These are phyloP conservation scores for Ochotona princeps DNA, from an alignment of 2,113 vertebrate species.

Conservation along the genomic window DNA sequence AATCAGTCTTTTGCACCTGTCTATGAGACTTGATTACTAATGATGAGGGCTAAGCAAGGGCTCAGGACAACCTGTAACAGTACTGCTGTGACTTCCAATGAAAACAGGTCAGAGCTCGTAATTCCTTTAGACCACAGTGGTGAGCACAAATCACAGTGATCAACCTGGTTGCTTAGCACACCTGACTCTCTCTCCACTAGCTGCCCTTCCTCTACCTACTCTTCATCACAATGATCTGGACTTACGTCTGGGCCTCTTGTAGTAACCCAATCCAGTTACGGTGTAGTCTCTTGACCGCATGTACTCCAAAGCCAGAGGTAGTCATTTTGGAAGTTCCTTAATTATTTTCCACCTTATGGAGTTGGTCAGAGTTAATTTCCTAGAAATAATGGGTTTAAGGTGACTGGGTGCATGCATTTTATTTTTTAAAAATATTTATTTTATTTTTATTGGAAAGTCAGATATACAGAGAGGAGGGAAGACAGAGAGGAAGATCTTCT, in stretches of 20 bases:
- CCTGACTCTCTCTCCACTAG: background rate
- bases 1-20: background rate
- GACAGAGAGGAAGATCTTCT: no score
- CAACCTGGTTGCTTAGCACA: background rate
- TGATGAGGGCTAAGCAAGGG: background rate
- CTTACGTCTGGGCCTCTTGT: background rate
- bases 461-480: no score
- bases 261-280: background rate
- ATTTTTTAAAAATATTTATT: no score
- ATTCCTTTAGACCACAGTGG: background rate
- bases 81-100: background rate
- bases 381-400: background rate
- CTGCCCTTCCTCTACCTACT: background rate
- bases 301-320: background rate
- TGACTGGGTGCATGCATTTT: background rate
- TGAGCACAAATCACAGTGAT: background rate
- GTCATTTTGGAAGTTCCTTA: background rate
- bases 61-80: background rate
- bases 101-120: background rate
- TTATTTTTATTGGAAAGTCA: no score
- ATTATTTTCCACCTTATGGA: constrained; percentile 1
- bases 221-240: background rate
- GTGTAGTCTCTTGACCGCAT: background rate
- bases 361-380: background rate
- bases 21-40: background rate